Conservation (phyloP, 2,797 vertebrate species). For the Meda fulgida region DNA sequence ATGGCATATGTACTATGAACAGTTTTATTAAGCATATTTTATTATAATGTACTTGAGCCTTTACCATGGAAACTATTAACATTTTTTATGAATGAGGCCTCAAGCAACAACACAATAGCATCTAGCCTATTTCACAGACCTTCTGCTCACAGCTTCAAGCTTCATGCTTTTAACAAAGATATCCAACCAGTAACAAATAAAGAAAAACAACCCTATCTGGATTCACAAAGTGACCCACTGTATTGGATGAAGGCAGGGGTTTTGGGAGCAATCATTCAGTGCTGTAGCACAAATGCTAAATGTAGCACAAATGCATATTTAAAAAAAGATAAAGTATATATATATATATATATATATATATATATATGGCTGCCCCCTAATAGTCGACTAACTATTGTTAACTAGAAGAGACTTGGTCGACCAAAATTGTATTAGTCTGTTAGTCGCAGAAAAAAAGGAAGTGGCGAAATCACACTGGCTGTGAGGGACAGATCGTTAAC, state of each 20-base stretch:
- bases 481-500: no score
- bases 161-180: constrained; percentile 7
- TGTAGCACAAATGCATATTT: no score
- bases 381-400: no score
- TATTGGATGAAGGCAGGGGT: not conserved
- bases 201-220: not conserved
- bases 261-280: constrained; percentile 8
- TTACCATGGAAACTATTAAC: not conserved
- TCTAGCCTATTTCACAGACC: not conserved
- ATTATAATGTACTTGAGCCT: not conserved
- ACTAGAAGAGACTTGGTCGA: no score
- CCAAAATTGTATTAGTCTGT: no score
- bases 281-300: not conserved
- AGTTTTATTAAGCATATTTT: not conserved
- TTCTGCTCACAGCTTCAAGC: not conserved
- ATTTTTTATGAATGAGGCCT: not conserved
- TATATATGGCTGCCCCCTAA: no score
- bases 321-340: no score
- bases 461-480: no score
- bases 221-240: constrained; percentile 15
- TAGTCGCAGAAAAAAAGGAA: no score
- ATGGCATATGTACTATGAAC: not conserved
- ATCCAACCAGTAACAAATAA: not conserved
- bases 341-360: no score
- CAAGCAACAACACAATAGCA: not conserved